Percentiles rank a stretch among this genome's conserved stretches.
phyloP scores from a whole-genome alignment of 2,888 invertebrate genomes.

The Mythimna impura region DNA sequence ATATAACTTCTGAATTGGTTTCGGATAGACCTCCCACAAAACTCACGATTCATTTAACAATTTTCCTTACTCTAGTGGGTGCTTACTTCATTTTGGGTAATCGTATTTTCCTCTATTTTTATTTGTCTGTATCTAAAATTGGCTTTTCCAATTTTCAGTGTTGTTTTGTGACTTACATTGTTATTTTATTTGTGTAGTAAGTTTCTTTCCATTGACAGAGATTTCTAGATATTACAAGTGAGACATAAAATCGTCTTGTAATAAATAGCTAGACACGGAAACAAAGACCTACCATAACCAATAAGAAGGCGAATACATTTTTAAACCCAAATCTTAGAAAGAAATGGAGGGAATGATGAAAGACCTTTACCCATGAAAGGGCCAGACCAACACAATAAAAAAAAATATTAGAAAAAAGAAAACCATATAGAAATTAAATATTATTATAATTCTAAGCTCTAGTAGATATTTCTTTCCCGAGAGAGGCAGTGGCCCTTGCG shows the following conservation, averaged over 20 bases:
- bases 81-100: slow-evolving; percentile 45
- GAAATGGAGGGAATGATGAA: neutral
- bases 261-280: neutral
- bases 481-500: no score
- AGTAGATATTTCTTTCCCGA: no score
- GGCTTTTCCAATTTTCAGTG: slow-evolving; percentile 20
- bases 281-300: neutral
- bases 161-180: slow-evolving; percentile 5
- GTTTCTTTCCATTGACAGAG: neutral
- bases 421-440: neutral
- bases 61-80: slow-evolving; percentile 48
- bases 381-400: neutral
- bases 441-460: no score
- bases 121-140: slow-evolving; percentile 37
- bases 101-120: slow-evolving; percentile 37
- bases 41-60: slow-evolving; percentile 79
- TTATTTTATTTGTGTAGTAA: slow-evolving; percentile 3
- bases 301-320: neutral
- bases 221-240: neutral
- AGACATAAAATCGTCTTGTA: neutral
- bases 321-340: neutral
- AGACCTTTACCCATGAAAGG: neutral
- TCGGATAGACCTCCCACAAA: slow-evolving; percentile 69
- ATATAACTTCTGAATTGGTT: slow-evolving; percentile 39
- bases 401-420: neutral